Evolutionary conservation across 1,140 invertebrate species (phyloP).

Genomic region (Pogonomyrmex californicus): DNA sequence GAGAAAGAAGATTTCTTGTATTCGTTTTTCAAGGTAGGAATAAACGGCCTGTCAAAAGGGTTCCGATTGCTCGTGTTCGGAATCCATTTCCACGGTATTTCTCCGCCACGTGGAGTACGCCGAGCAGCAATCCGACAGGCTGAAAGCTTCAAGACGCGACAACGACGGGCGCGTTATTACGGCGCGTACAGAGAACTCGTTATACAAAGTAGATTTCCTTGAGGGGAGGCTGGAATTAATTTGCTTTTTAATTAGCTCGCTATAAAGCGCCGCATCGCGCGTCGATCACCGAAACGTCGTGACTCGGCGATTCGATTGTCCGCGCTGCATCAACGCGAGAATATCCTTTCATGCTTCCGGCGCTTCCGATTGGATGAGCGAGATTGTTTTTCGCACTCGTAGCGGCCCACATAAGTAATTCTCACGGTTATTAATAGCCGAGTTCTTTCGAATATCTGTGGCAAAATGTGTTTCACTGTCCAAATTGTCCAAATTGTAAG

Average conservation of each 20-base stretch:
- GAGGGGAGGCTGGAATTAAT: conserved; percentile 52
- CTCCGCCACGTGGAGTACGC: conserved; percentile 15
- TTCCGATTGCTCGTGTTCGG: conserved; percentile 9
- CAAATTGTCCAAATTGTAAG: neutral
- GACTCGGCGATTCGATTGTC: conserved; percentile 53
- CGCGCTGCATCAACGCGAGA: conserved; percentile 22
- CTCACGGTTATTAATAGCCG: conserved; percentile 19
- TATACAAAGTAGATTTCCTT: conserved; percentile 54
- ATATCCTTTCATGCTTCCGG: conserved; percentile 34
- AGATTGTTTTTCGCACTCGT: conserved; percentile 10
- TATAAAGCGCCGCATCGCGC: conserved; percentile 32
- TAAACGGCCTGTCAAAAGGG: neutral
- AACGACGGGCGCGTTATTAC: conserved; percentile 52
- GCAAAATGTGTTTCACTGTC: neutral
- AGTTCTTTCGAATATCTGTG: neutral
- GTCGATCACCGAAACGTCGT: conserved; percentile 56
- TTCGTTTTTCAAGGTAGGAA: neutral
- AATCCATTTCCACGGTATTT: conserved; percentile 44
- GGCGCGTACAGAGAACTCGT: conserved; percentile 51
- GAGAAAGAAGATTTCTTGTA: neutral
- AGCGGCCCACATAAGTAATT: neutral
- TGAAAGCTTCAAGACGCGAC: conserved; percentile 15
- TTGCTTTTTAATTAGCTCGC: conserved; percentile 54
- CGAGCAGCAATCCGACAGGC: conserved; percentile 14
- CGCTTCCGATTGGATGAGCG: conserved; percentile 43